Conservation (phyloP, 1,140 invertebrate genomes). For the Colletes gigas region DNA sequence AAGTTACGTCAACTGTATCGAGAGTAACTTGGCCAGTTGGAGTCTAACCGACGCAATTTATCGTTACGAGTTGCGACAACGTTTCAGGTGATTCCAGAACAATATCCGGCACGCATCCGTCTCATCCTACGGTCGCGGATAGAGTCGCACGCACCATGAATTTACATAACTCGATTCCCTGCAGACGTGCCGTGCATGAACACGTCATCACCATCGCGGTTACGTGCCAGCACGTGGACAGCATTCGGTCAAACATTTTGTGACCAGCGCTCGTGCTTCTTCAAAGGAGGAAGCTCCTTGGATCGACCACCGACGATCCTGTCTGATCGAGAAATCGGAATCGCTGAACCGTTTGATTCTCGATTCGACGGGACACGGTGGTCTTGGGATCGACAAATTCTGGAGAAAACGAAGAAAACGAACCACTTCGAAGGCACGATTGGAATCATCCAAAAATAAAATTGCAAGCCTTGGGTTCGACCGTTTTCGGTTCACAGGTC, state of each 20-base stretch:
- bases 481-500: too few species aligned
- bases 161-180: conserved; percentile 61
- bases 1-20: neutral
- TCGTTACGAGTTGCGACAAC: conserved; percentile 26
- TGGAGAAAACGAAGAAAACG: neutral
- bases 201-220: conserved; percentile 1
- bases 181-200: conserved; percentile 57
- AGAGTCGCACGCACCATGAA: conserved; percentile 42
- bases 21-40: neutral
- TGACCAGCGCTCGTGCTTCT: neutral
- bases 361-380: neutral
- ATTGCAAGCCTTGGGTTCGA: too few species aligned
- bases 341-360: neutral
- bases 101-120: conserved; percentile 46
- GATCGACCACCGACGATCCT: neutral
- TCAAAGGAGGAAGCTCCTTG: neutral
- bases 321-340: neutral
- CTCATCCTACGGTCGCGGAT: conserved; percentile 43
- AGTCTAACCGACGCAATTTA: conserved; percentile 6
- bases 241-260: conserved; percentile 20
- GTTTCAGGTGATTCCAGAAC: conserved; percentile 49
- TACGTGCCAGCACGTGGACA: conserved; percentile 30
- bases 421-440: too few species aligned
- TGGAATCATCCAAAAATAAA: too few species aligned
- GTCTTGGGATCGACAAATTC: neutral